A percentile compares a stretch with the other conserved stretches of the same genome.
Evolutionary conservation across 2,797 vertebrate species (phyloP).

Genomic region (Cryptoblepharus egeriae): DNA sequence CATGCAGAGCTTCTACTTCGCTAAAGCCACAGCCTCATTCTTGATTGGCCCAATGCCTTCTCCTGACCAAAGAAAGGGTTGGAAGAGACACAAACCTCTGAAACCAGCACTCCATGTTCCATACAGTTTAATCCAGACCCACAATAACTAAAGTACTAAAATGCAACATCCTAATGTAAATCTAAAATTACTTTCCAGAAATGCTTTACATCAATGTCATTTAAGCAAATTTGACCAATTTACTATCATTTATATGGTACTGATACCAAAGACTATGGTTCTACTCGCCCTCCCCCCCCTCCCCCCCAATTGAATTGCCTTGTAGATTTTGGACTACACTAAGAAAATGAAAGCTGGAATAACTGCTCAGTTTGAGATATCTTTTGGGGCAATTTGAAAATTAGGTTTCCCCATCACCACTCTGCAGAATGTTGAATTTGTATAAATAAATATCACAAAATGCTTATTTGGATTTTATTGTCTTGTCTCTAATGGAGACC

Average conservation of each 20-base stretch:
- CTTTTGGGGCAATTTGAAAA: conserved; percentile 52
- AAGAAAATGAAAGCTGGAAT: conserved; percentile 38
- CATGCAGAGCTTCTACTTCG: conserved; percentile 5
- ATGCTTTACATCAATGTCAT: conserved; percentile 10
- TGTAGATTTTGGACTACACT: conserved; percentile 37
- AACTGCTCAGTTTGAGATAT: conserved; percentile 65
- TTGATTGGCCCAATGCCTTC: conserved; percentile 5
- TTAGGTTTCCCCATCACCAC: conserved; percentile 61
- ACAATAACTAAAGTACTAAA: conserved; percentile 28
- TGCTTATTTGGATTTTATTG: conserved; percentile 64
- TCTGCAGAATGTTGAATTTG: conserved; percentile 61
- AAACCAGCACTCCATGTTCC: conserved; percentile 8
- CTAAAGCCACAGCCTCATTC: conserved; percentile 16
- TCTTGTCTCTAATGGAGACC: conserved; percentile 61
- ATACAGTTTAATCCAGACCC: conserved; percentile 16
- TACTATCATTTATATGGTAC: conserved; percentile 68
- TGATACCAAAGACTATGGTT: conserved; percentile 64
- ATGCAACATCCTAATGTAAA: conserved; percentile 15
- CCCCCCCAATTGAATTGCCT: conserved; percentile 34
- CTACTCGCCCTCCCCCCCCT: conserved; percentile 42
- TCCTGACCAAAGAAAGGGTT: conserved; percentile 14
- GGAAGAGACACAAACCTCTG: neutral
- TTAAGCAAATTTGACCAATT: conserved; percentile 30
- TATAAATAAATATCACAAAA: conserved; percentile 75
- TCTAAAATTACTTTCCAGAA: conserved; percentile 22